phyloP scores from a whole-genome alignment of 2,888 invertebrate species.

The Drosophila seclusa region DNA sequence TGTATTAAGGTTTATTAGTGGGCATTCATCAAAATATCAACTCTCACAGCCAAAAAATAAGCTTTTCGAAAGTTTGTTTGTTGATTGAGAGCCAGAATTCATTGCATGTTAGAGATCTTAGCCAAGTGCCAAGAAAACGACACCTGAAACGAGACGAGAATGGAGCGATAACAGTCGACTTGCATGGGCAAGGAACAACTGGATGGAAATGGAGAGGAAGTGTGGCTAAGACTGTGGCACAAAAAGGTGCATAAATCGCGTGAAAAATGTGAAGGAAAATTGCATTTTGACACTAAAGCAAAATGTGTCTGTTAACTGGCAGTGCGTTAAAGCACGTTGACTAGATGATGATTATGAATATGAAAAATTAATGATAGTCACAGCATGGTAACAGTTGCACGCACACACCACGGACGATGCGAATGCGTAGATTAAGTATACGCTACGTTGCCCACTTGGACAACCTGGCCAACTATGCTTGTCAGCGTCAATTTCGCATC shows the following conservation, averaged over 20 bases:
- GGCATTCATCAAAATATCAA: constrained; percentile 71
- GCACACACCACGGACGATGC: constrained; percentile 64
- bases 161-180: constrained; percentile 31
- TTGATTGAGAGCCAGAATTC: constrained; percentile 57
- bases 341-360: constrained; percentile 81
- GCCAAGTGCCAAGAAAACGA: constrained; percentile 40
- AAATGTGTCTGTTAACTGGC: constrained; percentile 51
- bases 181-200: constrained; percentile 31
- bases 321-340: constrained; percentile 64
- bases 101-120: constrained; percentile 59
- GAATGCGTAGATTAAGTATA: constrained; percentile 77
- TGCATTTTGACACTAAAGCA: constrained; percentile 73
- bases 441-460: constrained; percentile 67
- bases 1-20: not conserved
- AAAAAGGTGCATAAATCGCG: constrained; percentile 73
- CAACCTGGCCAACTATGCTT: constrained; percentile 58
- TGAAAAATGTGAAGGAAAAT: constrained; percentile 80
- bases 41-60: constrained; percentile 68
- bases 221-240: constrained; percentile 17
- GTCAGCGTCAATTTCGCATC: constrained; percentile 77
- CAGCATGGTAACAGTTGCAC: constrained; percentile 79
- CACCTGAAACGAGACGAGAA: constrained; percentile 31
- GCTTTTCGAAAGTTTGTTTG: constrained; percentile 65
- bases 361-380: constrained; percentile 82
- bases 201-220: constrained; percentile 52